Evolutionary conservation across 2,113 vertebrate genomes (phyloP), one percentile per base, ranked within the genome.

Genomic region (Nipponia nippon): DNA sequence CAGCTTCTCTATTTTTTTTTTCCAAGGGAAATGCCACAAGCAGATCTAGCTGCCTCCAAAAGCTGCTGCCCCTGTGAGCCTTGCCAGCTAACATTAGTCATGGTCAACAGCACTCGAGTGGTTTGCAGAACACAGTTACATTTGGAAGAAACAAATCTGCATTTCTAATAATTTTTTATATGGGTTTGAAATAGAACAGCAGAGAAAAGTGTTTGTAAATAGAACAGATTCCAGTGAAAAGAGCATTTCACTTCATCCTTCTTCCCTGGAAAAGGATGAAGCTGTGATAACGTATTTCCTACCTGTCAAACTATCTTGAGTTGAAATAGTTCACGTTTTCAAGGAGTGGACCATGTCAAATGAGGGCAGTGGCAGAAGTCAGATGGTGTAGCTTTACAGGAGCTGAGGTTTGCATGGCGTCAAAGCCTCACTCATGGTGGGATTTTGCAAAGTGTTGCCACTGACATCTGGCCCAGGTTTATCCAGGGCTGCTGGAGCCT

Each of bases 111-210:
- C 79, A 73, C 70, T 73, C 0, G 0, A 83, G 49, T 62, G 58
- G 46, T 83, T 95, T 95, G 58, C 58, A 93, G 79, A 65, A 58
- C 40, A 87, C 87, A 90, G 66, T 92, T 92, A 73, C 79, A 77
- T 77, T 92, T 88, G 67, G 75, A 92, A 95, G 58, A 95, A 95
- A 90, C 70, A 93, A 90, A 94, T 95, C 87, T 95, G 82, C 82
- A 94, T 97, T 94, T 90, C 79, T 93, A 96, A 92, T 94, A 80
- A 80, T 85, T 80, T 86, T 80, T 92, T 95, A 46, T 83, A 38
- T 29, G 55, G 40, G 47, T 84, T 52, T 55, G 81, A 93, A 93
- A 95, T 52, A 90, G 42, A 84, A 71, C 32, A 76, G 34, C 61
- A 72, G 52, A 78, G 38, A 63, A 89, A 95, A 93, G 34, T 49